Evolutionary conservation across 2,797 vertebrate species (phyloP), one percentile per base, ranked within the genome.

Genomic region (Hippopotamyrus pictus): DNA sequence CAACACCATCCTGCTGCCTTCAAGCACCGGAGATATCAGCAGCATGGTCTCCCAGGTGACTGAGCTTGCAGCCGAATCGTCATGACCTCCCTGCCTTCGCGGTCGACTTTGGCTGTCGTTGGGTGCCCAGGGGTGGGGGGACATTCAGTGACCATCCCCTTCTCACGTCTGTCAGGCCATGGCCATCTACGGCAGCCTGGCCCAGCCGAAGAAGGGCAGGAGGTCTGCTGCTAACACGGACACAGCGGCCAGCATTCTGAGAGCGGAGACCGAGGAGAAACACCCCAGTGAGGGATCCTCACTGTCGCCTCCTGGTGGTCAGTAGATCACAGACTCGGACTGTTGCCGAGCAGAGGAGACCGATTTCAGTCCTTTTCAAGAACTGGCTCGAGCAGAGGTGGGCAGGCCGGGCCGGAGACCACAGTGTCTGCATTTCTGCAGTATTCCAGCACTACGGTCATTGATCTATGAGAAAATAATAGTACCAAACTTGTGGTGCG

Each of bases 1-100:
- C 91, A 99, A 99, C 95, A 99, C 98, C 0, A 86, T 99, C 90
- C 95, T 99, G 4, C 96, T 99, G 91, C 98, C 98, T 0, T 93
- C 98, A 44, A 98, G 96, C 89, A 93, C 97, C 0, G 96, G 98
- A 0, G 98, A 99, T 25, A 90, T 99, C 89, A 96, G 95, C 62
- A 96, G 95, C 86, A 99, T 99, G 98, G 98, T 99, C 3, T 92
- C 97, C 9, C 98, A 99, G 98, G 98, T 99, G 92, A 91, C 95
- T 92, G 29, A 14, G 29, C 12, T 8, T 12, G 8, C 51, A 41
- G 29, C 7, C 1, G 7, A 17, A 8, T 59, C n/a, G 14, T 57
- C 6, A 29, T 12, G 25, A 53, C 22, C 46, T 86, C 48, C 50
- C 46, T 50, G 79, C 44, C 1, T 84, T 84, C n/a, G 41, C 17